Evolutionary conservation across 2,888 invertebrate genomes (phyloP).

Genomic region (Scelioninae gen. 2): DNA sequence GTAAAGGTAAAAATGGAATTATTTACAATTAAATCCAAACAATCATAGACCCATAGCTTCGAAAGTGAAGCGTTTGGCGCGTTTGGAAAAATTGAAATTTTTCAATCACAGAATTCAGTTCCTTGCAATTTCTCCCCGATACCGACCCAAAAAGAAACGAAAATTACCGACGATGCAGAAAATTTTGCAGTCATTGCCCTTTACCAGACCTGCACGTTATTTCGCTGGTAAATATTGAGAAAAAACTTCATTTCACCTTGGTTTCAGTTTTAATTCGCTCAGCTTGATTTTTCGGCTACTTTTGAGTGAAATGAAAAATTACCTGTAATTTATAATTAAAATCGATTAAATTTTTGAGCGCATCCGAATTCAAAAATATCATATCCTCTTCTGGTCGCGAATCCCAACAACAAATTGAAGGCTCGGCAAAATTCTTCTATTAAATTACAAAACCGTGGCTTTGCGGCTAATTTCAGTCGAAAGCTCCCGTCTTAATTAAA

Average conservation of each 20-base stretch:
- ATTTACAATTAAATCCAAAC: too few species aligned
- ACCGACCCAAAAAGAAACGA: conserved; percentile 11
- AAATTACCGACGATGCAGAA: conserved; percentile 17
- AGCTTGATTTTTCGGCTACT: too few species aligned
- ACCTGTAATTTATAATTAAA: too few species aligned
- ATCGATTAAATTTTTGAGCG: too few species aligned
- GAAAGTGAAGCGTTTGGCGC: too few species aligned
- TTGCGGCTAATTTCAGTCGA: conserved; percentile 37
- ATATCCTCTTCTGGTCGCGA: not conserved
- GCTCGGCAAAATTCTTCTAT: conserved; percentile 10
- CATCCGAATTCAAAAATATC: not conserved
- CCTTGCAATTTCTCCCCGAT: conserved; percentile 9
- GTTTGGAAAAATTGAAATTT: too few species aligned
- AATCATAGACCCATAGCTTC: too few species aligned
- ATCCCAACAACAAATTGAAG: conserved; percentile 17
- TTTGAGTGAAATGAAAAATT: too few species aligned
- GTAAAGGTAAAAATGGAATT: too few species aligned
- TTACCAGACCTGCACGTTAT: conserved; percentile 1
- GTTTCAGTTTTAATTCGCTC: too few species aligned
- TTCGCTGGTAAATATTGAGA: not conserved
- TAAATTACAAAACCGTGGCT: conserved; percentile 26
- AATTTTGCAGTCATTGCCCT: not conserved
- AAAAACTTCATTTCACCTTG: too few species aligned
- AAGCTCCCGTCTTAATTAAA: conserved; percentile 40
- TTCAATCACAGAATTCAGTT: conserved; percentile 9